phyloP scores from a whole-genome alignment of 2,888 invertebrate genomes.

The Anoncus sp. region DNA sequence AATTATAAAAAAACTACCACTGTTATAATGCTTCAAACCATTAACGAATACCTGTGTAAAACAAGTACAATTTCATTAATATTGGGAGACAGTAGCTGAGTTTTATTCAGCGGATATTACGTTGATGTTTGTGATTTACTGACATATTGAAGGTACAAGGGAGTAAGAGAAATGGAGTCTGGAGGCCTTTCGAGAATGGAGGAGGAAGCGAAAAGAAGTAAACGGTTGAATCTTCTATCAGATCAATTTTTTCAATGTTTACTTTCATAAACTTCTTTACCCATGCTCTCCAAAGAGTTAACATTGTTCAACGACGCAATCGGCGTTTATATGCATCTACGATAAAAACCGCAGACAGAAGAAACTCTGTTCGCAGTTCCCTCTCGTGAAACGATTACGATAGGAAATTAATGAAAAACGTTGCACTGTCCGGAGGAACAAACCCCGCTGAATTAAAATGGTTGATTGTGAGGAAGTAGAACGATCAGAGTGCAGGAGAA shows the following conservation, averaged over 20 bases:
- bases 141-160: background rate
- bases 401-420: conserved; percentile 38
- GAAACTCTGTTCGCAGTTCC: no score
- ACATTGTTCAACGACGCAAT: conserved; percentile 7
- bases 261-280: background rate
- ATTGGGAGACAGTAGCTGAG: background rate
- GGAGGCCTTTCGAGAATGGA: background rate
- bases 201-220: background rate
- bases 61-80: background rate
- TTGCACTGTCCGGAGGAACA: conserved; percentile 7
- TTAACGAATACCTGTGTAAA: background rate
- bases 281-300: conserved; percentile 8
- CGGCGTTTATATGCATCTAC: background rate
- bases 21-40: background rate
- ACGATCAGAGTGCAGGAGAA: background rate
- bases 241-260: conserved; percentile 20
- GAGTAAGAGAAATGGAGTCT: background rate
- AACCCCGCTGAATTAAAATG: conserved; percentile 13
- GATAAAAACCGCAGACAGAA: background rate
- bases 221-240: conserved; percentile 1
- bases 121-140: background rate
- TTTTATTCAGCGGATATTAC: background rate
- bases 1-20: background rate
- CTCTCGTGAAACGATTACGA: conserved; percentile 29
- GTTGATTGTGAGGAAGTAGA: background rate